Conservation (phyloP, 2,888 invertebrate genomes). For the Stegana nigrithorax region DNA sequence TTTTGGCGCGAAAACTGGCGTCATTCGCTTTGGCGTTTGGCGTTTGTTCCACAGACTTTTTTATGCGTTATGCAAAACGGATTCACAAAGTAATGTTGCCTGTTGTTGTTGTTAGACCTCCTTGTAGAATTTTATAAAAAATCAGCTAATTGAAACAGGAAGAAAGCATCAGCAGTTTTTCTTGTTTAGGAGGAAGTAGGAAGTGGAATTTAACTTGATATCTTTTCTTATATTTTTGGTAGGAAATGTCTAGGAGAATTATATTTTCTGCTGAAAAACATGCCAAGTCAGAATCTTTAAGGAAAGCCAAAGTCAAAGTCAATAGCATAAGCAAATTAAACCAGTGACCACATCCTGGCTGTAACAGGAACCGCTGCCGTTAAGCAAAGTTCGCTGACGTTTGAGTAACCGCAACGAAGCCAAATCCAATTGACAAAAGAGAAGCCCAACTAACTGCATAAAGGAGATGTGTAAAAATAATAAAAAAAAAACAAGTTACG, state of each 20-base stretch:
- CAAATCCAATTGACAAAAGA: not conserved
- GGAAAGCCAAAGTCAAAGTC: too few species aligned
- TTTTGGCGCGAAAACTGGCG: conserved; percentile 59
- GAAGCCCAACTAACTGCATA: not conserved
- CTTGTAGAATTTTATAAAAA: too few species aligned
- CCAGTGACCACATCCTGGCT: conserved; percentile 48
- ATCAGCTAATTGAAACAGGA: not conserved
- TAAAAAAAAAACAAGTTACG: conserved; percentile 31
- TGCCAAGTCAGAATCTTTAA: not conserved
- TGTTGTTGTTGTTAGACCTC: too few species aligned
- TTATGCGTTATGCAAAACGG: not conserved
- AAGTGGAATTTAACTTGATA: not conserved
- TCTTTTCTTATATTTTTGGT: too few species aligned
- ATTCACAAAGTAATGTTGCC: too few species aligned
- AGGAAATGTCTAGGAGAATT: too few species aligned
- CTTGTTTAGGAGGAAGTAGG: too few species aligned
- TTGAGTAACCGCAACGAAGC: conserved; percentile 45
- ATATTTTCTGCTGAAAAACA: not conserved
- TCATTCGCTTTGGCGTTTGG: too few species aligned
- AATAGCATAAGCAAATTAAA: conserved; percentile 31
- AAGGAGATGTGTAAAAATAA: not conserved
- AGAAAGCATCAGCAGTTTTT: too few species aligned
- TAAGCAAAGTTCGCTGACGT: conserved; percentile 48
- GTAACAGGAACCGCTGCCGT: conserved; percentile 37
- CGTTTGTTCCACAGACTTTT: too few species aligned